Evolutionary conservation across 2,888 invertebrate genomes (phyloP), one percentile per base, ranked within the genome.

Genomic region (Cheilosia variabilis): DNA sequence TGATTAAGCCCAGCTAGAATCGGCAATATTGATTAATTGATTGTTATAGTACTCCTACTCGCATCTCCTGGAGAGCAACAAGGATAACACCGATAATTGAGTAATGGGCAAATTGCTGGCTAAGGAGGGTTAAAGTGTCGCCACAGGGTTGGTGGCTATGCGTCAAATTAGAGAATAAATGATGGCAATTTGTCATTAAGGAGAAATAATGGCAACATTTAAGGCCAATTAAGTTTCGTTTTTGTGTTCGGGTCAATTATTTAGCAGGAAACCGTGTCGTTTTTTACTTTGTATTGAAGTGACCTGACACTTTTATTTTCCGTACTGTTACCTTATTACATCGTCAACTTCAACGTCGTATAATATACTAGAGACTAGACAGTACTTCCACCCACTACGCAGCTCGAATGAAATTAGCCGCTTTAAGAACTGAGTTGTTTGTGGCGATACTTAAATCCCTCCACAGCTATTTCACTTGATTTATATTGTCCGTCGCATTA

Each of bases 11-110:
- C 69, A 62, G 13, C 13, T 22, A 31, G 76, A 71, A 52, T 71
- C 45, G 37, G 66, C 58, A 47, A 76, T 58, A 65, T 76, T 81
- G 75, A 81, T 75, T 75, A 81, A 81, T 76, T 76, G 65, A 58
- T 68, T 66, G 66, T 68, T 55, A 47, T 45, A 27, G 19, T 31
- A 58, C 31, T 31, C 1, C 9, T 31, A 31, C 9, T 31, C 31
- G 9, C 9, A 31, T 41, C 17, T 10, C 7, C 13, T 45, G 17
- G 15, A 53, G 50, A 41, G 22, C 15, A 45, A 22, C 7, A 3
- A 34, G 34, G 4, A 24, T 47, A 43, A 45, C 50, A 37, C 13
- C 24, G 19, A 13, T 19, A 52, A 66, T 53, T 34, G 66, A 45
- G 34, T 66, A 66, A 80, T 75, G 62, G n/a, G 7, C 19, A 34